phyloP scores from a whole-genome alignment of 2,113 vertebrate species.

The Triplophysa dalaica region DNA sequence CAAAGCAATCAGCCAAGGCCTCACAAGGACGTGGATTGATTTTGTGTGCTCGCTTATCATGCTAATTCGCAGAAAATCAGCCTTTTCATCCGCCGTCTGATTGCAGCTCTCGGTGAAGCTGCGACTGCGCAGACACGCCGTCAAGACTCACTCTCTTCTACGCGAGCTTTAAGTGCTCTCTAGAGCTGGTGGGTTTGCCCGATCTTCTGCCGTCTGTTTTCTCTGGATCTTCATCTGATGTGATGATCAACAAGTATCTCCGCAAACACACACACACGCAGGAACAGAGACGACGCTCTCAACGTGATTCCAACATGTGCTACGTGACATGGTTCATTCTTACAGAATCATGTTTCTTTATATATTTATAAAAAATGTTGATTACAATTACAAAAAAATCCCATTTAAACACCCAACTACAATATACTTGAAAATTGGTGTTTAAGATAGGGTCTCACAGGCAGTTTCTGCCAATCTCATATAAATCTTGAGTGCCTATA shows the following conservation, averaged over 20 bases:
- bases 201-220: constrained; percentile 20
- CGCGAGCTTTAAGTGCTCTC: background rate
- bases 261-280: constrained; percentile 65
- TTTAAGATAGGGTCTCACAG: too few species aligned
- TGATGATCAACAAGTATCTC: constrained; percentile 72
- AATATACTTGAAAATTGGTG: too few species aligned
- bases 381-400: too few species aligned
- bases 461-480: too few species aligned
- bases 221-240: constrained; percentile 22
- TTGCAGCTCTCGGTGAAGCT: constrained; percentile 97
- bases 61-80: constrained; percentile 99
- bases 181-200: constrained; percentile 6
- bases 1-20: constrained; percentile 99
- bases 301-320: too few species aligned
- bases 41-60: constrained; percentile 99
- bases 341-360: too few species aligned
- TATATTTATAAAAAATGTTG: too few species aligned
- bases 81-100: constrained; percentile 98
- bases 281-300: background rate
- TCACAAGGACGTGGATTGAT: constrained; percentile 99
- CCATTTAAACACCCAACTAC: too few species aligned
- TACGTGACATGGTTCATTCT: too few species aligned
- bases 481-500: too few species aligned
- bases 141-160: constrained; percentile 47
- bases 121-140: constrained; percentile 87